phyloP scores from a whole-genome alignment of 2,888 invertebrate genomes.

The Synergus japonicus region DNA sequence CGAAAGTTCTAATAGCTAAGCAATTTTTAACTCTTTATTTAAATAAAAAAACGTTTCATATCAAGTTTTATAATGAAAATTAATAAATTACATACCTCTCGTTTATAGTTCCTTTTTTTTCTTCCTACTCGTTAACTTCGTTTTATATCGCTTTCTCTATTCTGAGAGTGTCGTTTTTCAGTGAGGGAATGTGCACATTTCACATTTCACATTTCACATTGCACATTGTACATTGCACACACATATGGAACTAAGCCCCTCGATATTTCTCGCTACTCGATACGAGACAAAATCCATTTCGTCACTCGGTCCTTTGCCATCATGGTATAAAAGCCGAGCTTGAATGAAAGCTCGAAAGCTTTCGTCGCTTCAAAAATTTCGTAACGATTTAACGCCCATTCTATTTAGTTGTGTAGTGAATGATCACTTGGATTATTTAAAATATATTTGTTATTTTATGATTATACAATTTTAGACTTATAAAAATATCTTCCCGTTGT shows the following conservation, averaged over 20 bases:
- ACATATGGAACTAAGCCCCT: neutral
- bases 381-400: neutral
- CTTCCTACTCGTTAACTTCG: neutral
- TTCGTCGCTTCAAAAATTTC: slow-evolving; percentile 24
- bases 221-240: neutral
- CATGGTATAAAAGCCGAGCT: slow-evolving; percentile 24
- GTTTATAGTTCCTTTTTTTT: slow-evolving; percentile 29
- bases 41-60: no score
- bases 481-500: no score
- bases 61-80: neutral
- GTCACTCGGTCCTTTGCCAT: slow-evolving; percentile 22
- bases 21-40: no score
- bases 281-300: slow-evolving; percentile 34
- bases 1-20: no score
- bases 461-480: no score
- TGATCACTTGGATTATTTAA: neutral
- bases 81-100: slow-evolving; percentile 21
- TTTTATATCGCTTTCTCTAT: neutral
- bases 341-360: slow-evolving; percentile 23
- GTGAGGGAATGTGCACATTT: neutral
- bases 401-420: neutral
- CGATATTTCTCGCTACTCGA: slow-evolving; percentile 22
- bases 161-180: neutral
- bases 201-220: neutral
- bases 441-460: neutral